These are phyloP conservation scores for Papilio protenor DNA, from an alignment of 2,888 invertebrate genomes.

Conservation along the genomic window DNA sequence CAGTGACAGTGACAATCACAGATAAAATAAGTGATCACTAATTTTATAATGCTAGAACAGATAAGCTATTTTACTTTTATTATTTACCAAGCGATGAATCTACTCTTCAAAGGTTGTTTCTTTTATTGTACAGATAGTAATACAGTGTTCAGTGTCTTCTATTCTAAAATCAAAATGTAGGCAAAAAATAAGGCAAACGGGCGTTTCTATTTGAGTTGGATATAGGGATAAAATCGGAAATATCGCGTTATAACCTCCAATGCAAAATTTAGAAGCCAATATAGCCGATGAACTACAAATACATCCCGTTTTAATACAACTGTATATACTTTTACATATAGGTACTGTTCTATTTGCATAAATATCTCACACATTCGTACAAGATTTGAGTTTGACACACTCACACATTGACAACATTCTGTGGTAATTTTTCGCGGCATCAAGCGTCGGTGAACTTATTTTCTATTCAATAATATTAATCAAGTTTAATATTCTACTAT, in stretches of 20 bases:
- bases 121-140: not conserved
- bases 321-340: slow-evolving; percentile 43
- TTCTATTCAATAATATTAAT: slow-evolving; percentile 59
- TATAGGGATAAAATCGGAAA: not conserved
- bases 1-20: not conserved
- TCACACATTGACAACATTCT: slow-evolving; percentile 54
- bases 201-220: not conserved
- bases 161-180: not conserved
- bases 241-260: not conserved
- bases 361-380: slow-evolving; percentile 20
- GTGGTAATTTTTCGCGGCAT: slow-evolving; percentile 76
- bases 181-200: not conserved
- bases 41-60: not conserved
- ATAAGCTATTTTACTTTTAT: not conserved
- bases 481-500: slow-evolving; percentile 50
- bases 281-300: slow-evolving; percentile 23
- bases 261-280: slow-evolving; percentile 9
- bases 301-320: slow-evolving; percentile 1
- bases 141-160: not conserved
- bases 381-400: slow-evolving; percentile 50
- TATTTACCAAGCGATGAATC: not conserved
- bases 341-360: slow-evolving; percentile 30
- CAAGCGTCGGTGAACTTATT: slow-evolving; percentile 68
- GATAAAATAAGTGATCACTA: not conserved
- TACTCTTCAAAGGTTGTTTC: not conserved